A percentile compares a stretch with the other conserved stretches of the same genome.
phyloP scores from a whole-genome alignment of 2,113 vertebrate species.

The Grantiella picta region DNA sequence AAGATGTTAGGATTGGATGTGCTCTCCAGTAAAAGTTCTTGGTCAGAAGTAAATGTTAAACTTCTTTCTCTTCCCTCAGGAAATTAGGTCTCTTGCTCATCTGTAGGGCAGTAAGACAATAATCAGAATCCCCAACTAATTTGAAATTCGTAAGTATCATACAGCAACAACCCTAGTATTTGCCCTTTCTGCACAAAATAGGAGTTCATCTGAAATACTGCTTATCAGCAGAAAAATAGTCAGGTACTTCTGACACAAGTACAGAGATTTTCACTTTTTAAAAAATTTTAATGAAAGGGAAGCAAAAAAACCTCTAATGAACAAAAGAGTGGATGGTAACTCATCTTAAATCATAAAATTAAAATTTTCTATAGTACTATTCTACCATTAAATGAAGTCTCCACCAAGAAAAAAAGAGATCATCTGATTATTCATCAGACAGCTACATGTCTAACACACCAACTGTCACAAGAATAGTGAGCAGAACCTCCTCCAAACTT shows the following conservation, averaged over 20 bases:
- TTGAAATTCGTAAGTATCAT: neutral
- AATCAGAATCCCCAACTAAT: neutral
- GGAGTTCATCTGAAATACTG: neutral
- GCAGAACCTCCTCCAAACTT: neutral
- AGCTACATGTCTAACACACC: neutral
- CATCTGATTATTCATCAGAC: neutral
- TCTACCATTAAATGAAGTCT: neutral
- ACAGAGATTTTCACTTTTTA: neutral
- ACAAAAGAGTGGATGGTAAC: neutral
- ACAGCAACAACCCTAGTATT: neutral
- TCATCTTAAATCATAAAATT: neutral
- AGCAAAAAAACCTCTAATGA: neutral
- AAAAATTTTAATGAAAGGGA: neutral
- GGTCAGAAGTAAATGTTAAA: neutral
- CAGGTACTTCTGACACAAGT: neutral
- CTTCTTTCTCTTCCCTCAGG: neutral
- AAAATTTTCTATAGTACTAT: neutral
- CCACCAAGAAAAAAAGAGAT: neutral
- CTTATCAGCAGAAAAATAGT: neutral
- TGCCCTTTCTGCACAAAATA: neutral
- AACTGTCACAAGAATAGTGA: neutral
- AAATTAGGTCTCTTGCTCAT: neutral
- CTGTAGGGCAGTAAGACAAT: neutral
- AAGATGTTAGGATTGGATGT: neutral
- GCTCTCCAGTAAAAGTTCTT: neutral